A percentile compares a stretch with the other conserved stretches of the same genome.
These are phyloP conservation scores for Pseudomyrmex sp. DNA, from an alignment of 1,140 invertebrate genomes.

Conservation along the genomic window DNA sequence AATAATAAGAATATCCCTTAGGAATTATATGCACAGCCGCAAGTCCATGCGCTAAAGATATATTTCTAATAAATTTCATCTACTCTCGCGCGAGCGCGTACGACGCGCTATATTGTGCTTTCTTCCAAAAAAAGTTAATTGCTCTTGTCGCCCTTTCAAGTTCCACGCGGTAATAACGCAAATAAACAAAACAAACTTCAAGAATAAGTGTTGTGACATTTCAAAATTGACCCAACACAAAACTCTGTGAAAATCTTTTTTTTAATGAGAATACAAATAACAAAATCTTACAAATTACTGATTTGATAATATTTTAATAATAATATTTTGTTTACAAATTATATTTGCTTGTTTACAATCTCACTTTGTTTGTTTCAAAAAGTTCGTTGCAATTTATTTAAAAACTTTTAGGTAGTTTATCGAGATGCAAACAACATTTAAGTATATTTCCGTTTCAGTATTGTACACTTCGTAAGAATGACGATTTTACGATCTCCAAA, in stretches of 20 bases:
- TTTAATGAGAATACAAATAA: neutral
- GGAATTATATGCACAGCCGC: constrained; percentile 63
- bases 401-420: constrained; percentile 1
- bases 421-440: constrained; percentile 5
- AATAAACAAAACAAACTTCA: constrained; percentile 23
- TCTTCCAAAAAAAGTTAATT: constrained; percentile 46
- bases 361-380: neutral
- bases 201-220: neutral
- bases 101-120: constrained; percentile 16
- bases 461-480: neutral
- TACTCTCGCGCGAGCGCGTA: neutral
- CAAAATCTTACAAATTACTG: neutral
- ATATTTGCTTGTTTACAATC: too few relatives aligned
- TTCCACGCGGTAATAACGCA: neutral
- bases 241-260: neutral
- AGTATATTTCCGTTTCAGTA: neutral
- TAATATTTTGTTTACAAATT: constrained; percentile 2
- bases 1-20: constrained; percentile 73
- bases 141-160: constrained; percentile 24
- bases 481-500: neutral
- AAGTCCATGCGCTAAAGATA: constrained; percentile 57
- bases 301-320: neutral
- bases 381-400: neutral
- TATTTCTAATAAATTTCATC: constrained; percentile 67
- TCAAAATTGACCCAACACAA: neutral